These are phyloP conservation scores for Elysia chlorotica DNA, from an alignment of 1,140 invertebrate species.

Conservation along the genomic window DNA sequence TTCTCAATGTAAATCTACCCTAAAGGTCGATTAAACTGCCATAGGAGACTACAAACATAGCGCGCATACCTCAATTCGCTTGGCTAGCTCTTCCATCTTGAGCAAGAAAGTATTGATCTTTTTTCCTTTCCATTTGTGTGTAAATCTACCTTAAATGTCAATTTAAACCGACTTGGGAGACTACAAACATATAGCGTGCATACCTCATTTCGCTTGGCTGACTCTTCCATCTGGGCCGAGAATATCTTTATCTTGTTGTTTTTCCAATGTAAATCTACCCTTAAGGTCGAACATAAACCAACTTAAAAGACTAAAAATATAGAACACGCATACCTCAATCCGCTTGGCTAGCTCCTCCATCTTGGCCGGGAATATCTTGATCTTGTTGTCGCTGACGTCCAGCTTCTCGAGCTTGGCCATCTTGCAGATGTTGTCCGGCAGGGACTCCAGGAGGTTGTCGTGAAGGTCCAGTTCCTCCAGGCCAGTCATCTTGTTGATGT, in stretches of 20 bases:
- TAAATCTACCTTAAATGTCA: no score
- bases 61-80: no score
- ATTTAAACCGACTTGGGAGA: no score
- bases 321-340: constrained; percentile 37
- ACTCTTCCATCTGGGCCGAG: constrained; percentile 28
- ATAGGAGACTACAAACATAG: no score
- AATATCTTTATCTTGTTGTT: constrained; percentile 18
- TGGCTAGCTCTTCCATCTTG: no score
- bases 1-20: no score
- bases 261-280: no score
- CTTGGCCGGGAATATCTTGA: constrained; percentile 44
- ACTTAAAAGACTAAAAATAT: constrained; percentile 38
- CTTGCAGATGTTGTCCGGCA: constrained; percentile 58
- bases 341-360: constrained; percentile 42
- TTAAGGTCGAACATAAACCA: constrained; percentile 35
- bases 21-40: no score
- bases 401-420: constrained; percentile 44
- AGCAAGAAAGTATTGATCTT: no score
- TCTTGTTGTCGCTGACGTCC: constrained; percentile 55
- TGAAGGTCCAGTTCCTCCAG: constrained; percentile 45
- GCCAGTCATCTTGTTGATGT: constrained; percentile 47
- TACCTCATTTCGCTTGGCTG: no score
- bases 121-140: no score
- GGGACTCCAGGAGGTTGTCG: constrained; percentile 49
- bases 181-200: no score